Evolutionary conservation across 1,140 invertebrate species (phyloP).

Genomic region (Psix sp.): DNA sequence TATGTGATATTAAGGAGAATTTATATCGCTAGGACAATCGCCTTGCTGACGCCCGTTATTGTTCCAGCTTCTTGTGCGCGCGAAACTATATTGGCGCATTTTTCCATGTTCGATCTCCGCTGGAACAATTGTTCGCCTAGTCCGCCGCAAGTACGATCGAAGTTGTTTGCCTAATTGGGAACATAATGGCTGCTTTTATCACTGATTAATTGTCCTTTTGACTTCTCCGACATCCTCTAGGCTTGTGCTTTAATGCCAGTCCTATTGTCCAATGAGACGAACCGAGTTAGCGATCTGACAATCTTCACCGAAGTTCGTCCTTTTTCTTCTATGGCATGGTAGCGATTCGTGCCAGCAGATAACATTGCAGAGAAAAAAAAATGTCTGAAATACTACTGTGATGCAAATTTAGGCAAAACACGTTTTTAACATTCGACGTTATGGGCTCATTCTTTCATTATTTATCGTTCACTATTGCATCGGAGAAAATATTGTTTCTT

Average conservation of each 20-base stretch:
- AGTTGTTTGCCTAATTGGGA: slow-evolving; percentile 30
- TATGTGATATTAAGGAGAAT: slow-evolving; percentile 57
- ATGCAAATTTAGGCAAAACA: too few species aligned
- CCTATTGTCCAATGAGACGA: too few species aligned
- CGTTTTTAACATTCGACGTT: slow-evolving; percentile 65
- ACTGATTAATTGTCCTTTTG: slow-evolving; percentile 10
- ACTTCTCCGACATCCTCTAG: too few species aligned
- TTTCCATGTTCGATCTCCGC: slow-evolving; percentile 29
- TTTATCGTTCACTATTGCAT: slow-evolving; percentile 9
- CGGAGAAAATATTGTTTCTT: slow-evolving; percentile 12
- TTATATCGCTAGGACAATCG: slow-evolving; percentile 57
- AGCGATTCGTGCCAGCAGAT: too few species aligned
- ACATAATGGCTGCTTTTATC: slow-evolving; percentile 29
- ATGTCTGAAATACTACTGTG: too few species aligned
- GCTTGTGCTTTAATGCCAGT: too few species aligned
- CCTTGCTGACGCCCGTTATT: slow-evolving; percentile 37
- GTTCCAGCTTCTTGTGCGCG: slow-evolving; percentile 31
- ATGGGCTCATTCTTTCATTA: slow-evolving; percentile 31
- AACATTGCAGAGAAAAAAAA: too few species aligned
- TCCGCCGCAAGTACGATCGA: neutral
- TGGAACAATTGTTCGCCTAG: slow-evolving; percentile 7
- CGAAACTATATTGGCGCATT: slow-evolving; percentile 37
- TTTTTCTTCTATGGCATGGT: too few species aligned
- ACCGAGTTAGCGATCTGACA: too few species aligned
- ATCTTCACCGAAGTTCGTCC: too few species aligned